Evolutionary conservation across 2,888 invertebrate species (phyloP).

Genomic region (Drosophila meridionalis): DNA sequence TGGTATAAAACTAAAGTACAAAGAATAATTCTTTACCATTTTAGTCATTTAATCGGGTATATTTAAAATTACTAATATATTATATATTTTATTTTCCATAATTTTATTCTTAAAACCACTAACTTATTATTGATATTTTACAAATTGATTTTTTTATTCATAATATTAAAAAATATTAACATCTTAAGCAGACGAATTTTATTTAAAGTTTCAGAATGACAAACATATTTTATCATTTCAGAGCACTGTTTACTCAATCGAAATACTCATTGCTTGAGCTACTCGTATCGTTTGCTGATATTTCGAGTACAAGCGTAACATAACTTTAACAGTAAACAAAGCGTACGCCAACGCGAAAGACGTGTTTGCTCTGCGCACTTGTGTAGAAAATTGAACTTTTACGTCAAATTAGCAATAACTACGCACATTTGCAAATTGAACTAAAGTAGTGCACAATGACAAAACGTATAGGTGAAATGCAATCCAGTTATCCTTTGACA

Average conservation of each 20-base stretch:
- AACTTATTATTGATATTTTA: not conserved
- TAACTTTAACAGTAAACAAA: constrained; percentile 52
- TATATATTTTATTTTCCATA: too few species aligned
- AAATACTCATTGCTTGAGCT: constrained; percentile 20
- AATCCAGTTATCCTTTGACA: constrained; percentile 12
- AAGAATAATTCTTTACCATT: too few species aligned
- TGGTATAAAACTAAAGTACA: not conserved
- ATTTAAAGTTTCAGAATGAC: not conserved
- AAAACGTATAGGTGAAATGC: constrained; percentile 16
- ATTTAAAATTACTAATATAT: not conserved
- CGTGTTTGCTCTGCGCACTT: constrained; percentile 25
- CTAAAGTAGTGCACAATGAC: constrained; percentile 20
- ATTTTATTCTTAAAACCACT: too few species aligned
- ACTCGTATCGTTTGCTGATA: constrained; percentile 12
- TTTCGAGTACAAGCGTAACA: constrained; percentile 28
- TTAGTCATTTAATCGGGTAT: too few species aligned
- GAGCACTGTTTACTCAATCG: constrained; percentile 23
- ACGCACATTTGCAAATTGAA: constrained; percentile 32
- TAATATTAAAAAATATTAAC: not conserved
- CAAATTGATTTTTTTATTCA: not conserved
- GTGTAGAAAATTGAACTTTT: constrained; percentile 6
- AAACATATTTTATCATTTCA: not conserved
- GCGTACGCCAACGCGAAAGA: constrained; percentile 41
- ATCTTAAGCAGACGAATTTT: not conserved
- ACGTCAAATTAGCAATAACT: constrained; percentile 18